Evolutionary conservation across 2,888 invertebrate genomes (phyloP).

Genomic region (Platerodrilus igneus): DNA sequence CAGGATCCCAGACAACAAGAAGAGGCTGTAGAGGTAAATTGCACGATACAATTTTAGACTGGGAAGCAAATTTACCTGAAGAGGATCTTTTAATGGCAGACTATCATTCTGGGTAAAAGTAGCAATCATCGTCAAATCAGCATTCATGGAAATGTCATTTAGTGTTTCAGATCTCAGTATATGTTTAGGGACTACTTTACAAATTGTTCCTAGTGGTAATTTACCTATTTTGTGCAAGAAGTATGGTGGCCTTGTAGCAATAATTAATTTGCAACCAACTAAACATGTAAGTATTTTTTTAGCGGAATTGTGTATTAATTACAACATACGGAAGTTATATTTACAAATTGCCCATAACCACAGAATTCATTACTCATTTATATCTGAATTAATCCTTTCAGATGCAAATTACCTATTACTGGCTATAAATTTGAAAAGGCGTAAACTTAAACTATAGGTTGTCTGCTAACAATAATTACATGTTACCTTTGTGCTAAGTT

Average conservation of each 20-base stretch:
- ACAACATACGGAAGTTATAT: neutral
- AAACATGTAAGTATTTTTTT: conserved; percentile 71
- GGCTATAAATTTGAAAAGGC: too few relatives aligned
- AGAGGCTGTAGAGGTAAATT: conserved; percentile 85
- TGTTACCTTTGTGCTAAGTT: too few relatives aligned
- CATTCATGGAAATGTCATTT: conserved; percentile 36
- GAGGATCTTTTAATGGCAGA: conserved; percentile 79
- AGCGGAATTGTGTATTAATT: too few relatives aligned
- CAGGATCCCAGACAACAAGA: conserved; percentile 55
- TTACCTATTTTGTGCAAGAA: conserved; percentile 81
- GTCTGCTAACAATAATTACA: too few relatives aligned
- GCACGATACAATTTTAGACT: conserved; percentile 90
- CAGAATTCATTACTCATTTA: too few relatives aligned
- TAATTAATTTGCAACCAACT: conserved; percentile 96
- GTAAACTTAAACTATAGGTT: too few relatives aligned
- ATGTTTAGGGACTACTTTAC: conserved; percentile 94
- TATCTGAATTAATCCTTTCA: too few relatives aligned
- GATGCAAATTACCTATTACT: neutral
- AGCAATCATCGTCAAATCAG: neutral
- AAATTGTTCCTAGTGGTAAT: conserved; percentile 95
- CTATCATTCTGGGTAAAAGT: conserved; percentile 81
- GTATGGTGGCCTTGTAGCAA: conserved; percentile 81
- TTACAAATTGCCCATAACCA: neutral
- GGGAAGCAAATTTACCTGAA: conserved; percentile 92
- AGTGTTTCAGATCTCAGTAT: conserved; percentile 91